Base-by-base conservation (phyloP, 2,113 vertebrate species). In the Vireo altiloquus region DNA sequence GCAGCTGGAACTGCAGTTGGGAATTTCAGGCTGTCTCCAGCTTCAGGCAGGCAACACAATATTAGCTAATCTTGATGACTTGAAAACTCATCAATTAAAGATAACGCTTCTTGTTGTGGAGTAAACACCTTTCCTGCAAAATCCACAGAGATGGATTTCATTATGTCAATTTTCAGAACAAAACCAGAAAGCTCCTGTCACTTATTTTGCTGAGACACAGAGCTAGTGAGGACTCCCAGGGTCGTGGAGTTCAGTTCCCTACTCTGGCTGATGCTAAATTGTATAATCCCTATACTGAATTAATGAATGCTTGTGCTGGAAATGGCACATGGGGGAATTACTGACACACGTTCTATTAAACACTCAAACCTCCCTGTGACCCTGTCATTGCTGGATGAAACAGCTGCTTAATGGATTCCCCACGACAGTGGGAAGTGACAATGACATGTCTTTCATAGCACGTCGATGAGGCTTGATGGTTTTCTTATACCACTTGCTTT, bases 361-460 rank as follows among this genome's bases (percentile, higher is more conserved):
- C 60, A 37, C 77, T 75, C 60, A 25, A 91, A 60, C 70, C 89
- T 89, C 83, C 4, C 6, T 40, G 92, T 89, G 94, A 94, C 92
- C 91, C 89, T 95, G 94, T 83, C 82, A 46, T 13, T 0, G 7
- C 82, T 86, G 71, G 10, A 4, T 46, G 68, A 52, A 95, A n/a
- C 76, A 80, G 79, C 94, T 94, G 85, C 84, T 77, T 63, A 54
- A 74, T 89, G 89, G 71, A 39, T 96, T 94, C 89, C 68, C 69
- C 72, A 7, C 0, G 0, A 60, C 37, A 64, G 68, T 20, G 69
- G 52, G 35, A 66, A 88, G 50, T 37, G 52, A 49, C 49, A 35
- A 7, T 40, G 71, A 56, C 52, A 52, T 28, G 15, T 79, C 70
- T 84, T 24, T 12, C 6, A 17, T 2, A 61, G 57, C 61, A 5